These are phyloP conservation scores for Calameuta filiformis DNA, from an alignment of 2,888 invertebrate species.

Conservation along the genomic window DNA sequence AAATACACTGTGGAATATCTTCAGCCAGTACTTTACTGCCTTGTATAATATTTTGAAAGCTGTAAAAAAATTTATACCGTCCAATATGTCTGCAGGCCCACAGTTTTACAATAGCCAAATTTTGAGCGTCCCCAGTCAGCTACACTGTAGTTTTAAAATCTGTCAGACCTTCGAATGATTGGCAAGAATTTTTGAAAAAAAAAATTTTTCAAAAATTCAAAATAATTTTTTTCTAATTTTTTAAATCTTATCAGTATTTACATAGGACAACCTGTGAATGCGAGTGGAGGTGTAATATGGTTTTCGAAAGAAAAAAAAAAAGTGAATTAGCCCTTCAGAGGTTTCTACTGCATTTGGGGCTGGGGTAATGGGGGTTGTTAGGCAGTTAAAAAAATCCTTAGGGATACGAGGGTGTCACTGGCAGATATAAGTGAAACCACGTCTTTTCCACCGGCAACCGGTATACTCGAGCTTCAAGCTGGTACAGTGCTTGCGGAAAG, in stretches of 20 bases:
- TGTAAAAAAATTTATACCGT: constrained; percentile 26
- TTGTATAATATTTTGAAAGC: constrained; percentile 12
- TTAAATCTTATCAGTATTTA: not conserved
- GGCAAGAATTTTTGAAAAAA: not conserved
- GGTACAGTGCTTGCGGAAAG: not conserved
- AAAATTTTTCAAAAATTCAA: too few species aligned
- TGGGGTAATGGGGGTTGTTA: not conserved
- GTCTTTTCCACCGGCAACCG: not conserved
- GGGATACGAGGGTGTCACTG: not conserved
- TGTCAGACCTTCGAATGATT: not conserved
- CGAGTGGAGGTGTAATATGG: not conserved
- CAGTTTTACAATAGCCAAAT: not conserved
- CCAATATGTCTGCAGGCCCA: not conserved
- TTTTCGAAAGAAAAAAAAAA: not conserved
- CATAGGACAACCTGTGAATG: not conserved
- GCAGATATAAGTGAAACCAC: not conserved
- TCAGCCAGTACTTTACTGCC: not conserved
- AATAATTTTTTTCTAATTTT: too few species aligned
- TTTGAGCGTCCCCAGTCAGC: not conserved
- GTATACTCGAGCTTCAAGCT: not conserved
- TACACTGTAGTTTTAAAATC: not conserved
- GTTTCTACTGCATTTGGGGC: not conserved
- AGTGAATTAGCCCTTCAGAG: constrained; percentile 4
- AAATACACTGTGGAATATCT: not conserved
- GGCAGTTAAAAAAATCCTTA: not conserved